Evolutionary conservation across 2,797 vertebrate genomes (phyloP).

Genomic region (Gastrophryne carolinensis): DNA sequence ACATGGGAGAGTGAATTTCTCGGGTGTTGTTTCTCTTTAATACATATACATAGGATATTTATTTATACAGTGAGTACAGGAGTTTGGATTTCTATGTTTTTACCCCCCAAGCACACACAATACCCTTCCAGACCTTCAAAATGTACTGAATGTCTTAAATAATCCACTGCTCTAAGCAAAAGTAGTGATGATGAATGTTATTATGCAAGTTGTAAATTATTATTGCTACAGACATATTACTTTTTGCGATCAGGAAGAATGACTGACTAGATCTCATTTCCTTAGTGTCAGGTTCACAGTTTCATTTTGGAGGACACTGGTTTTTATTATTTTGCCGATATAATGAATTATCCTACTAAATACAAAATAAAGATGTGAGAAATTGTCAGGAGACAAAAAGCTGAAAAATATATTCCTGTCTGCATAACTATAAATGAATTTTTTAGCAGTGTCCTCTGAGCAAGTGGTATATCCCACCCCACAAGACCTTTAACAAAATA

Average conservation of each 20-base stretch:
- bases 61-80: too few species aligned
- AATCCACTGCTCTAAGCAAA: too few species aligned
- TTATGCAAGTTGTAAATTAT: not conserved
- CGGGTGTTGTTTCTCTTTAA: too few species aligned
- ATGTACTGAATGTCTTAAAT: too few species aligned
- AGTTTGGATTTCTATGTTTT: too few species aligned
- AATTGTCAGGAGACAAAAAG: constrained; percentile 4
- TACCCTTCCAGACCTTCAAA: too few species aligned
- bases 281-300: constrained; percentile 4
- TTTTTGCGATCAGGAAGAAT: not conserved
- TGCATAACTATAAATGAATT: not conserved
- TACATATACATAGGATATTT: too few species aligned
- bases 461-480: not conserved
- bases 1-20: too few species aligned
- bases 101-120: too few species aligned
- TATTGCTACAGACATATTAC: not conserved
- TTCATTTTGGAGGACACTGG: constrained; percentile 13
- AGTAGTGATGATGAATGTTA: not conserved
- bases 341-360: constrained; percentile 13
- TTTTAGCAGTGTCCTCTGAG: not conserved
- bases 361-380: constrained; percentile 11
- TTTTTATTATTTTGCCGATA: constrained; percentile 22
- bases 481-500: constrained; percentile 5
- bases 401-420: not conserved
- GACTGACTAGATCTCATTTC: not conserved